These are phyloP conservation scores for Aleiodes sp. DNA, from an alignment of 1,140 invertebrate genomes.

Conservation along the genomic window DNA sequence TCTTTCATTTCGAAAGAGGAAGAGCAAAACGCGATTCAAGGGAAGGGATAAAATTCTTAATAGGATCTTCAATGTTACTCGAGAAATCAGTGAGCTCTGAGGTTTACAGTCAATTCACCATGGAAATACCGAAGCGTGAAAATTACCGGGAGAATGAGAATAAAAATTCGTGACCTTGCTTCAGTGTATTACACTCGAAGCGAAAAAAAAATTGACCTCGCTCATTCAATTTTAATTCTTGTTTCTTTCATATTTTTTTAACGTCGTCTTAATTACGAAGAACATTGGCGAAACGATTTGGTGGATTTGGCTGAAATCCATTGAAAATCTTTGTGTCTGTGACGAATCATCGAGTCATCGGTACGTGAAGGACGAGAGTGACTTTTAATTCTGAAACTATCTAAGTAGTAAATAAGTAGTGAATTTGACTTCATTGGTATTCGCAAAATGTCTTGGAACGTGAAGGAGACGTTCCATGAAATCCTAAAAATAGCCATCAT, in stretches of 20 bases:
- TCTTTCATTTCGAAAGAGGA: too few species aligned
- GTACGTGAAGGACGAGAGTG: neutral
- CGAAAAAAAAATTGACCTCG: neutral
- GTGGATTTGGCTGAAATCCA: neutral
- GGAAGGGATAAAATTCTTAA: too few species aligned
- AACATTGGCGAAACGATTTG: neutral
- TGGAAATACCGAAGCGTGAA: neutral
- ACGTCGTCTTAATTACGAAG: neutral
- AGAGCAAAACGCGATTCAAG: neutral
- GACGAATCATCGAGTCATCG: slow-evolving; percentile 33
- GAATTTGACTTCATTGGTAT: too few species aligned
- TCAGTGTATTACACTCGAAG: neutral
- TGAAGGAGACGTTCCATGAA: too few species aligned
- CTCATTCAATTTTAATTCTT: neutral
- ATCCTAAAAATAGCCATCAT: too few species aligned
- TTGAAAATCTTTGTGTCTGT: neutral
- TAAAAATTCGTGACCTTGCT: neutral
- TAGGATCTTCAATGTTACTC: too few species aligned
- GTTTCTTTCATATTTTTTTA: neutral
- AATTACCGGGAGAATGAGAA: neutral
- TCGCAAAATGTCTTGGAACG: too few species aligned
- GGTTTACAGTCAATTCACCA: neutral
- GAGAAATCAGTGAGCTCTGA: neutral
- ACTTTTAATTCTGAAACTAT: neutral
- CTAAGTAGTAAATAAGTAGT: too few species aligned